phyloP scores from a whole-genome alignment of 2,888 invertebrate species.

The Cetonia aurata region DNA sequence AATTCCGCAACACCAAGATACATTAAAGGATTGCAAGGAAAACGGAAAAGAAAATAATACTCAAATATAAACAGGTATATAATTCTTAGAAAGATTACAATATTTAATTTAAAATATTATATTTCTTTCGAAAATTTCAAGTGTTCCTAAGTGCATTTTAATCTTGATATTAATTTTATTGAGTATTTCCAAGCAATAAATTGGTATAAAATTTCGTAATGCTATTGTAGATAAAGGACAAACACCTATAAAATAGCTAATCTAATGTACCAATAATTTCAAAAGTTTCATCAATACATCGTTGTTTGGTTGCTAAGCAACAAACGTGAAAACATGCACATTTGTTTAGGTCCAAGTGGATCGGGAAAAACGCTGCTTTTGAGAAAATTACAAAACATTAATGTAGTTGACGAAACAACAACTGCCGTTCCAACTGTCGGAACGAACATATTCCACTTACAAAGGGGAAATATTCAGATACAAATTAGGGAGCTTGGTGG shows the following conservation, averaged over 20 bases:
- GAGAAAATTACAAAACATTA: constrained; percentile 78
- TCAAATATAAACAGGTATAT: no score
- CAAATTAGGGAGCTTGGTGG: constrained; percentile 82
- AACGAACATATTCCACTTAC: constrained; percentile 80
- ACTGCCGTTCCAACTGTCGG: constrained; percentile 86
- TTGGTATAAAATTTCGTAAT: no score
- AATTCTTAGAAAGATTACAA: no score
- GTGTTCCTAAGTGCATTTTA: neutral
- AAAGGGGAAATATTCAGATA: constrained; percentile 53
- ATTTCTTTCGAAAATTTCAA: no score
- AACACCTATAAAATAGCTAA: no score
- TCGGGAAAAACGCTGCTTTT: constrained; percentile 86
- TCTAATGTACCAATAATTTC: neutral
- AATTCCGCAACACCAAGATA: no score
- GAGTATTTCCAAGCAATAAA: no score
- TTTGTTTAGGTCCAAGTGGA: constrained; percentile 84
- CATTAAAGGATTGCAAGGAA: no score
- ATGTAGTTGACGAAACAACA: constrained; percentile 80
- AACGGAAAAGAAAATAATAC: no score
- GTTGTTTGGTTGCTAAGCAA: no score
- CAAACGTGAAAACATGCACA: constrained; percentile 53
- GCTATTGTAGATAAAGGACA: no score
- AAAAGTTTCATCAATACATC: neutral
- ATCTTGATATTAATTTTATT: neutral
- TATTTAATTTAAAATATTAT: no score